phyloP scores from a whole-genome alignment of 2,113 vertebrate genomes.

The Australoheros scitulus region DNA sequence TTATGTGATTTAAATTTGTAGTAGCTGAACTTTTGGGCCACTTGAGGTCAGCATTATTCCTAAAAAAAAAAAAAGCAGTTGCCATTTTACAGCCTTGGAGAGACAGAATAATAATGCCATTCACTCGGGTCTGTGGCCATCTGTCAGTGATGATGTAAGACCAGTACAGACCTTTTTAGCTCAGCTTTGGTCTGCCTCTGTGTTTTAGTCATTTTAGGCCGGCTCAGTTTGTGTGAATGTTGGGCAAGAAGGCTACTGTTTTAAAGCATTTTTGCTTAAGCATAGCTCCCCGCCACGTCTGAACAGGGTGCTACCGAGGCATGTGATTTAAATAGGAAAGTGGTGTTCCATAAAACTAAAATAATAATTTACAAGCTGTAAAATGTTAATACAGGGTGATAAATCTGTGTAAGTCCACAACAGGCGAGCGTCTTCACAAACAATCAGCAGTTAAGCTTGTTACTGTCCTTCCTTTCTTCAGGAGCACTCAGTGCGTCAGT shows the following conservation, averaged over 20 bases:
- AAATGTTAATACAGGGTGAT: not conserved
- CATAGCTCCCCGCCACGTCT: not conserved
- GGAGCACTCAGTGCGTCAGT: slow-evolving; percentile 86
- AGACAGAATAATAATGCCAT: not conserved
- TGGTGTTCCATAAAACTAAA: not conserved
- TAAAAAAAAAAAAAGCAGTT: not conserved
- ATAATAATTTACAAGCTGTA: not conserved
- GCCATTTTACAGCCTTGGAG: not conserved
- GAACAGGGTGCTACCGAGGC: not conserved
- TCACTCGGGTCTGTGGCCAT: not conserved
- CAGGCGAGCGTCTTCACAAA: rapidly evolving
- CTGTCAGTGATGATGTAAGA: not conserved
- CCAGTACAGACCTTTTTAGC: not conserved
- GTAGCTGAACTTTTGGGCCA: not conserved
- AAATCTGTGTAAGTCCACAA: not conserved
- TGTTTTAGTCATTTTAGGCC: not conserved
- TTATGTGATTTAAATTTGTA: not conserved
- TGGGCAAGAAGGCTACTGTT: not conserved
- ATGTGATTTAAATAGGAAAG: not conserved
- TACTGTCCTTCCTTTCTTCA: slow-evolving; percentile 39
- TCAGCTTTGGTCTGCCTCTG: too few relatives aligned
- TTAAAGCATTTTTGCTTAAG: not conserved
- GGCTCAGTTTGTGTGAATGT: not conserved
- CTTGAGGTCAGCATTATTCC: not conserved
- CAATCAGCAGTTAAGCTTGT: not conserved